A percentile compares a stretch with the other conserved stretches of the same genome.
phyloP scores from a whole-genome alignment of 2,888 invertebrate genomes.

The Xestia rhomboidea region DNA sequence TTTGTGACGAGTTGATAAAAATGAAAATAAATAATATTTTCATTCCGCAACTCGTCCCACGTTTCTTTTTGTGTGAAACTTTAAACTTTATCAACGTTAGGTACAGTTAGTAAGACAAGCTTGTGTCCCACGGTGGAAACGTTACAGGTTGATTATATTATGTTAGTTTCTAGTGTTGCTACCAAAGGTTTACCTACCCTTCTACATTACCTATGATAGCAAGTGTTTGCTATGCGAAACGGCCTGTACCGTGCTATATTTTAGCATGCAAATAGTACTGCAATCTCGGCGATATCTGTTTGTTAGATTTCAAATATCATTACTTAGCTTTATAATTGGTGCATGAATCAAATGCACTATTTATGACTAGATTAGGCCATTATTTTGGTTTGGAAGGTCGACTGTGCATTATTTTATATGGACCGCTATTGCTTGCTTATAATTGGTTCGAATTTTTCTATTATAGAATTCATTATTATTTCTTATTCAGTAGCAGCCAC shows the following conservation, averaged over 20 bases:
- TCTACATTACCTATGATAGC: slow-evolving; percentile 31
- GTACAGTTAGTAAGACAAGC: too few relatives aligned
- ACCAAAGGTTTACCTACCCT: slow-evolving; percentile 39
- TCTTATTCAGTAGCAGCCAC: too few relatives aligned
- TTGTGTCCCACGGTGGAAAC: not conserved
- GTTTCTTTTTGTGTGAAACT: too few relatives aligned
- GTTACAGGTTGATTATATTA: not conserved
- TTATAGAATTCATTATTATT: too few relatives aligned
- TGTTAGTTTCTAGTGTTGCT: not conserved
- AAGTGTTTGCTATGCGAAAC: slow-evolving; percentile 49
- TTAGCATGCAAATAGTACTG: slow-evolving; percentile 54
- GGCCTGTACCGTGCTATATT: slow-evolving; percentile 39
- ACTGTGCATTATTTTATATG: not conserved
- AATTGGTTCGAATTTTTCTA: slow-evolving; percentile 18
- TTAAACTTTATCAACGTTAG: too few relatives aligned
- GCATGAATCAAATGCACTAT: slow-evolving; percentile 35
- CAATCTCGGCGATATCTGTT: slow-evolving; percentile 33
- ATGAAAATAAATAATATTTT: too few relatives aligned
- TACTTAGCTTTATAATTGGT: slow-evolving; percentile 49
- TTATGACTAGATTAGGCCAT: slow-evolving; percentile 24
- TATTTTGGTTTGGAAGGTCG: slow-evolving; percentile 22
- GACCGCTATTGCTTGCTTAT: not conserved
- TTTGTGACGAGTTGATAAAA: too few relatives aligned
- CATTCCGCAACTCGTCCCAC: too few relatives aligned
- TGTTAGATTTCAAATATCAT: slow-evolving; percentile 49